Base-by-base conservation (phyloP, 2,113 vertebrate genomes). In the Petromus typicus region DNA sequence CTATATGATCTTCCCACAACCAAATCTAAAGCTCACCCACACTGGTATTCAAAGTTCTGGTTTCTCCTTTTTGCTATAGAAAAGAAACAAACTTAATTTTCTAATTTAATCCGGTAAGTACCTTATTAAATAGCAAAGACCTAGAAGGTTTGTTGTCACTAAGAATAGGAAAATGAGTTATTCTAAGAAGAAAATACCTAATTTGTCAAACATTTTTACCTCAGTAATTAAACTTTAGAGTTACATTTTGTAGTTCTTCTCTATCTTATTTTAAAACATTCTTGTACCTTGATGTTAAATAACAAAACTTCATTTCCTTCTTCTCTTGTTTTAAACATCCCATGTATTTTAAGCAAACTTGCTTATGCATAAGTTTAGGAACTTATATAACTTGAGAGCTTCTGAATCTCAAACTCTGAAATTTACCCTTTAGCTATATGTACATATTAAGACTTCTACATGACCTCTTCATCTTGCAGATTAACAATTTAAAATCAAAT, bases 321-420 rank as follows among this genome's bases (percentile, higher is more conserved):
- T 84, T 79, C 5, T 80, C 13, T 84, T 27, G 56, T 59, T 66
- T 75, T 61, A 79, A 66, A 48, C 2, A 2, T 34, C 10, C 78
- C 20, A 45, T 67, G 10, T n/a, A 17, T 71, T 94, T 54, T 73
- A 80, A 80, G 18, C 56, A 16, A 59, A 27, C 64, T 22, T 92
- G 43, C 17, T 91, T 23, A 63, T 67, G 9, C 18, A 64, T 80
- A 13, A 9, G 23, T 88, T 87, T 83, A 82, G 2, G 4, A 59
- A 34, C 3, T 71, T 69, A 81, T 71, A 85, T 87, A 18, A n/a
- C 17, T 54, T 86, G 40, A 61, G 73, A n/a, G 43, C 7, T 90
- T 95, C 40, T 92, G 75, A 89, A 81, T 75, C 71, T 51, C 81
- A 94, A 89, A 45, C 37, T 69, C 61, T 79, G 69, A 32, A 91